Evolutionary conservation across 1,140 invertebrate species (phyloP).

Genomic region (Rhysida immarginata): DNA sequence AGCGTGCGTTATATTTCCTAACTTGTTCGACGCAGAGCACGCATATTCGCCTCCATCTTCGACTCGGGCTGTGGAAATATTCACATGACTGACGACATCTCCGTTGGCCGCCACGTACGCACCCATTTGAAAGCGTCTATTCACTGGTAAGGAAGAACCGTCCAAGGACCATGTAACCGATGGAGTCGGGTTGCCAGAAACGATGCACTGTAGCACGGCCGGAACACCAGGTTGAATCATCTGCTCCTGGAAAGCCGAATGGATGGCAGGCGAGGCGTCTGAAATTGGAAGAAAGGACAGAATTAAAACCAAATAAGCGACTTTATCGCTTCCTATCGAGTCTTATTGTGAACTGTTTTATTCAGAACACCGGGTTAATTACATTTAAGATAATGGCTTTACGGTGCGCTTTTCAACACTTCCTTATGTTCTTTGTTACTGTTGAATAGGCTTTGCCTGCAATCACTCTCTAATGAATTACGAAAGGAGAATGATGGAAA

Average conservation of each 20-base stretch:
- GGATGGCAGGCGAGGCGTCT: conserved; percentile 4
- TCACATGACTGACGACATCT: conserved; percentile 86
- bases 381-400: too few species aligned
- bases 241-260: conserved; percentile 64
- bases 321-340: too few species aligned
- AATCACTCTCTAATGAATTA: too few species aligned
- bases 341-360: too few species aligned
- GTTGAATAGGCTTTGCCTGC: too few species aligned
- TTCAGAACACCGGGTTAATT: too few species aligned
- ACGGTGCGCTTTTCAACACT: too few species aligned
- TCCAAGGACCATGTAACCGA: conserved; percentile 90
- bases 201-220: conserved; percentile 64
- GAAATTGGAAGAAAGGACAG: not conserved
- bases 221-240: conserved; percentile 72
- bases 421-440: too few species aligned
- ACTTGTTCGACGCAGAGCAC: conserved; percentile 68
- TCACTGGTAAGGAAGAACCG: conserved; percentile 24
- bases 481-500: too few species aligned
- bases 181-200: conserved; percentile 80
- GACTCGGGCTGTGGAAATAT: conserved; percentile 70
- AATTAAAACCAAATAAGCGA: too few species aligned
- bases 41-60: conserved; percentile 85
- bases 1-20: conserved; percentile 55
- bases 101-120: conserved; percentile 82
- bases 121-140: conserved; percentile 48